A percentile compares a stretch with the other conserved stretches of the same genome.
These are phyloP conservation scores for Atlantisia rogersi DNA, from an alignment of 2,113 vertebrate species.

Conservation along the genomic window DNA sequence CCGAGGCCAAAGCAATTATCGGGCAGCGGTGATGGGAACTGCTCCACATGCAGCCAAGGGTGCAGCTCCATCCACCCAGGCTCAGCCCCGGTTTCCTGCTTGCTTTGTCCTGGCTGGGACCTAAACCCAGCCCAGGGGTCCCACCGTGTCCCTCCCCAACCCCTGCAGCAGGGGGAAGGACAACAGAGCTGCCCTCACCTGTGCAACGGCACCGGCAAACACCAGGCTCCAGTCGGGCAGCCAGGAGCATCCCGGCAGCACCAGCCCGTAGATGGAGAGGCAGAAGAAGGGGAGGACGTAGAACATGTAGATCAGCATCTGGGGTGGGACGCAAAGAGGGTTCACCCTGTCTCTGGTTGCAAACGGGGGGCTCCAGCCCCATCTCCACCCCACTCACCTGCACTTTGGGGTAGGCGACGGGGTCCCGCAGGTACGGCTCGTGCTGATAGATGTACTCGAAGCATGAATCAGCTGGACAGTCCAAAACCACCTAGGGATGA, in stretches of 20 bases:
- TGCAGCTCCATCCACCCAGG: accelerated
- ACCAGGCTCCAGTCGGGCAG: conserved; percentile 87
- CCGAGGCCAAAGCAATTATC: background rate
- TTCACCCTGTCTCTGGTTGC: accelerated
- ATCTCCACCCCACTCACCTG: conserved; percentile 72
- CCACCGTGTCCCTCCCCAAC: background rate
- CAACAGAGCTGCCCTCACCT: conserved; percentile 70
- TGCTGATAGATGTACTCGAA: conserved; percentile 84
- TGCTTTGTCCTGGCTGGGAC: background rate
- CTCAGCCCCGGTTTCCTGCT: accelerated
- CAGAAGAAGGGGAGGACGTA: conserved; percentile 84
- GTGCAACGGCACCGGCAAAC: conserved; percentile 84
- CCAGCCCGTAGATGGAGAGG: conserved; percentile 81
- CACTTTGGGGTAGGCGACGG: conserved; percentile 88
- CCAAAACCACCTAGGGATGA: conserved; percentile 81
- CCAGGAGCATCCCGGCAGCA: conserved; percentile 86
- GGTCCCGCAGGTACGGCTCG: conserved; percentile 91
- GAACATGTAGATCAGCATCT: conserved; percentile 90
- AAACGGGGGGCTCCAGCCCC: background rate
- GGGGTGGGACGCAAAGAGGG: background rate
- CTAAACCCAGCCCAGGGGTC: background rate
- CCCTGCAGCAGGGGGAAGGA: too few relatives aligned
- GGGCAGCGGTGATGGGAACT: background rate
- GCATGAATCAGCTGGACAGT: conserved; percentile 85
- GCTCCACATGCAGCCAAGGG: background rate